Evolutionary conservation across 2,113 vertebrate species (phyloP), one percentile per base, ranked within the genome.

Genomic region (Zosterops japonicus): DNA sequence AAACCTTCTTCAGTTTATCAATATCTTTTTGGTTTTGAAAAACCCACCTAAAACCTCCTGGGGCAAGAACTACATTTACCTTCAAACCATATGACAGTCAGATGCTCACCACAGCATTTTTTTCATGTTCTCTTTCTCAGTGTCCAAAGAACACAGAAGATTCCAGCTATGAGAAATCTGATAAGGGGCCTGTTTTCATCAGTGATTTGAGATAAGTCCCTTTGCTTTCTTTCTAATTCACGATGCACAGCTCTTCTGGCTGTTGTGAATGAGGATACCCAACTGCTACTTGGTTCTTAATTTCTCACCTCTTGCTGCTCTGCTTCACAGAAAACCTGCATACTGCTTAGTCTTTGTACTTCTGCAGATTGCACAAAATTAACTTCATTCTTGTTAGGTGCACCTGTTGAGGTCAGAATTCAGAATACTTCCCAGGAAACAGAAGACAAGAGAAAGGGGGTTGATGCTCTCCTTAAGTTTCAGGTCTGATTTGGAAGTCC

Each of bases 201-300:
- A 85, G 16, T 49, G 7, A 31, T 85, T 68, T 83, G 44, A 74
- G 39, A 50, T 47, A 61, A 25, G 6, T 42, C 10, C 7, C 11
- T 72, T 29, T 39, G n/a, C 23, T 63, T 33, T 11, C 12, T n/a
- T 42, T 69, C 36, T 52, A 16, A 27, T 68, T 59, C 29, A 49
- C 0, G 0, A 33, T 11, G 8, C 16, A 29, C 13, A 36, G 14
- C 14, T 46, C 9, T 67, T 63, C 21, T 75, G 24, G 27, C 7
- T 1, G 0, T 12, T 52, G 7, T 36, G 56, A 70, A 16, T 39
- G 39, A 55, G 21, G 31, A 28, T 29, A 12, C 22, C 3, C 4
- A 28, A 4, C 49, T 93, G 28, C 36, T 50, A 2, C 22, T 64
- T 41, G 3, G 7, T 67, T 53, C 33, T 52, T 41, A 12, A 55